Evolutionary conservation across 2,113 vertebrate species (phyloP).

Genomic region (Syrmaticus mikado): DNA sequence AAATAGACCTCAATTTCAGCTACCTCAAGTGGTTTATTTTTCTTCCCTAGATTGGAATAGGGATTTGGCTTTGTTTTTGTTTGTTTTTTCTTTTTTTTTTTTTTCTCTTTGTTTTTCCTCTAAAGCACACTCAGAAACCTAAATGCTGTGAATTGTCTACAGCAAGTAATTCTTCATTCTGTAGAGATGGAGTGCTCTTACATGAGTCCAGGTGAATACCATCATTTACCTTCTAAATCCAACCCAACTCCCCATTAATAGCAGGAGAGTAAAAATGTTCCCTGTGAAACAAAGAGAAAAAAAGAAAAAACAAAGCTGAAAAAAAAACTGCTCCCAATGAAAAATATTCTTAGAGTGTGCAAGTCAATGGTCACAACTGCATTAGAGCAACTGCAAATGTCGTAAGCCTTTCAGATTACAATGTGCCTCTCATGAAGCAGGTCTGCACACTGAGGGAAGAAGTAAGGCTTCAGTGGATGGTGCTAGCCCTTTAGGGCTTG

Average conservation of each 20-base stretch:
- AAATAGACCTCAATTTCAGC: not conserved
- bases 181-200: not conserved
- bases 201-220: not conserved
- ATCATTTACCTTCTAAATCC: not conserved
- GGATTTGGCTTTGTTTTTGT: not conserved
- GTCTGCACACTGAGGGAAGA: not conserved
- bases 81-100: accelerated
- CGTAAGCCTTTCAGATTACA: not conserved
- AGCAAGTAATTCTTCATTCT: not conserved
- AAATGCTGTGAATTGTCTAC: not conserved
- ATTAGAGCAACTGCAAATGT: not conserved
- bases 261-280: not conserved
- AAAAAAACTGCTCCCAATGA: not conserved
- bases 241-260: not conserved
- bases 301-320: not conserved
- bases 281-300: not conserved
- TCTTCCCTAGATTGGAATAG: not conserved
- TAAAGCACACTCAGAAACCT: not conserved
- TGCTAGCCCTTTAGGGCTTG: not conserved
- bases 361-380: not conserved
- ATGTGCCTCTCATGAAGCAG: not conserved
- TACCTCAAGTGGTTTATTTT: not conserved
- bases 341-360: not conserved
- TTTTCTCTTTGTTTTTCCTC: no score
- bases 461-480: not conserved